Percentiles rank a stretch among this genome's conserved stretches.
Evolutionary conservation across 2,888 invertebrate species (phyloP).

Genomic region (Coenonympha arcania): DNA sequence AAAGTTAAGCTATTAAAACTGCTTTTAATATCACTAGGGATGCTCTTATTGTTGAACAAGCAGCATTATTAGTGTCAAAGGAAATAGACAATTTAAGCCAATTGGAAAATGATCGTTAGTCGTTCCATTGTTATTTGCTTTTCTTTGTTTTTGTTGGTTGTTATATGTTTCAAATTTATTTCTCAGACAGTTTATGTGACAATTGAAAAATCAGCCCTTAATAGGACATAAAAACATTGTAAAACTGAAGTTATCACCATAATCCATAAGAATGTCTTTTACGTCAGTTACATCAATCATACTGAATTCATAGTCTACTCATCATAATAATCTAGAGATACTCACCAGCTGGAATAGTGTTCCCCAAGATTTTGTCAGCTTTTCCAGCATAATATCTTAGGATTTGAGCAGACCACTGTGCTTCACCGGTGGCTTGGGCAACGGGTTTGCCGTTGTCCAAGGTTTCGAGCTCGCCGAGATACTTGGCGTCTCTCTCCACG

Average conservation of each 20-base stretch:
- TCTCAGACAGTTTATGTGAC: no score
- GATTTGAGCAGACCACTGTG: constrained; percentile 76
- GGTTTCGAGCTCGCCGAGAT: constrained; percentile 91
- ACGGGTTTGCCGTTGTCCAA: constrained; percentile 96
- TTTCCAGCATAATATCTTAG: constrained; percentile 92
- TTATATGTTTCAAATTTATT: no score
- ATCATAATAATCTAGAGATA: neutral
- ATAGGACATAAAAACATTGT: no score
- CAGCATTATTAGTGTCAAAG: neutral
- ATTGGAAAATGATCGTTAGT: neutral
- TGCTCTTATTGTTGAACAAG: neutral
- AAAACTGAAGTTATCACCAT: no score
- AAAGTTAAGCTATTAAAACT: neutral
- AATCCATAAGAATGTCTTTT: no score
- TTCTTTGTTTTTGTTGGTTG: no score
- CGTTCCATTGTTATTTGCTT: no score
- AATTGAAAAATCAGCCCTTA: no score
- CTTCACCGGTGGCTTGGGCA: constrained; percentile 78
- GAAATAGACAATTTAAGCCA: neutral
- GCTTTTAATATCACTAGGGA: neutral
- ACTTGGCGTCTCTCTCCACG: constrained; percentile 81
- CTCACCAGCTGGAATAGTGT: constrained; percentile 79
- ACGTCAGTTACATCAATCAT: no score
- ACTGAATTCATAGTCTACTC: neutral
- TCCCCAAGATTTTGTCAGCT: constrained; percentile 90